Evolutionary conservation across 2,888 invertebrate species (phyloP), one percentile per base, ranked within the genome.

Genomic region (Harmothoe impar): DNA sequence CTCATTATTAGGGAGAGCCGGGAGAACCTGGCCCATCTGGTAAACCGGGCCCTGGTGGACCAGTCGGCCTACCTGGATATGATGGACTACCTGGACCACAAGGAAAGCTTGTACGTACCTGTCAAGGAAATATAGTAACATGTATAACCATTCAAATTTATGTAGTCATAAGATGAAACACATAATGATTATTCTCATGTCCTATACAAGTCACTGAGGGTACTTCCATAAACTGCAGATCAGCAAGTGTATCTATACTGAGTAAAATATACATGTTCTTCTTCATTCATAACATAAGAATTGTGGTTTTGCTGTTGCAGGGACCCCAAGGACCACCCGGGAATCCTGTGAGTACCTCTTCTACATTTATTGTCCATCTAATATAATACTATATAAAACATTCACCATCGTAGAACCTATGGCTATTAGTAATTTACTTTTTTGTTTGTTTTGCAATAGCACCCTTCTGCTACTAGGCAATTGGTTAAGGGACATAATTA

Each of bases 1-100:
- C 20, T 62, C n/a, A n/a, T n/a, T 35, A 77, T 3, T 91, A 94
- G 92, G 94, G 95, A n/a, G 94, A 94, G 33, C 94, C 96, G 92
- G 97, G 97, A 93, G 96, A 96, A 94, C 95, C 96, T 91, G 97
- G 97, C 93, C 95, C 96, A 23, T 96, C 96, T 91, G 97, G 97
- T 92, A 96, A 96, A 90, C 95, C 96, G 94, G 97, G 97, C 93
- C 96, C 96, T 68, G 95, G 95, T 93, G 97, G 97, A 90, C 95
- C 96, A 88, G 93, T 94, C 35, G 96, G 96, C 85, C 92, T 95
- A 90, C 95, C 95, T 91, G 96, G 96, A 54, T 94, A 93, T 92
- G 94, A 94, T 91, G 94, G 95, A 85, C 91, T 93, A 52, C 94
- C 94, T 89, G 95, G 95, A 89, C 89, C 92, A 20, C 90, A 92